Conservation (phyloP, 2,888 invertebrate species). For the Phasia obesa region DNA sequence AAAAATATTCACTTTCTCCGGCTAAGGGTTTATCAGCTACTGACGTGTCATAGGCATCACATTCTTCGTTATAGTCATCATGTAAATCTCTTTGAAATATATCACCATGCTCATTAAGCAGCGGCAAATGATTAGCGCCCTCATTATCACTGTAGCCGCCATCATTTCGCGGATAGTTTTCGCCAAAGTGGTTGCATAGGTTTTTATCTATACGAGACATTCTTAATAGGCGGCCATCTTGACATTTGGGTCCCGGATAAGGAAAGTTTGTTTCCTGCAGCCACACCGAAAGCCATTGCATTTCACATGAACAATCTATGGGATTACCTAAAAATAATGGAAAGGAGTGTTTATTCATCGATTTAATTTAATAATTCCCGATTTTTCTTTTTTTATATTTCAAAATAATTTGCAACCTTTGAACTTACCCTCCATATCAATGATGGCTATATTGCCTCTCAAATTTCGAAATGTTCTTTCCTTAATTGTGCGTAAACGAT, state of each 20-base stretch:
- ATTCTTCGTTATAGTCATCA: slow-evolving; percentile 83
- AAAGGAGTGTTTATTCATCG: no score
- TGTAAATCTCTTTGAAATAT: slow-evolving; percentile 85
- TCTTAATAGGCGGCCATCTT: slow-evolving; percentile 90
- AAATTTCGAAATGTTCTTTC: slow-evolving; percentile 90
- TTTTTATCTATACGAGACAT: slow-evolving; percentile 88
- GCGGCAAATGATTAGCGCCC: slow-evolving; percentile 83
- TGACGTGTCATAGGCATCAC: slow-evolving; percentile 77
- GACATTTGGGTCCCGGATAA: slow-evolving; percentile 88
- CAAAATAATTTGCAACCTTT: no score
- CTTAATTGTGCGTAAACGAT: slow-evolving; percentile 88
- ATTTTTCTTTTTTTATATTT: neutral
- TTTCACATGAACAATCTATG: slow-evolving; percentile 90
- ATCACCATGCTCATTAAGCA: slow-evolving; percentile 88
- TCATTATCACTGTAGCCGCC: slow-evolving; percentile 58
- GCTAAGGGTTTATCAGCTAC: slow-evolving; percentile 86
- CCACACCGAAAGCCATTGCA: slow-evolving; percentile 93
- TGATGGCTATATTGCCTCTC: slow-evolving; percentile 90
- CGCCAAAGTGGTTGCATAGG: slow-evolving; percentile 84
- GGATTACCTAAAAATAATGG: slow-evolving; percentile 87
- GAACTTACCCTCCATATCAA: slow-evolving; percentile 91
- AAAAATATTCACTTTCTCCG: slow-evolving; percentile 91
- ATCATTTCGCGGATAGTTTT: slow-evolving; percentile 75
- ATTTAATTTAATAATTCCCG: no score
- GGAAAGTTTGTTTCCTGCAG: slow-evolving; percentile 88